Base-by-base conservation (phyloP, 2,888 invertebrate species). In the Biston betularia region DNA sequence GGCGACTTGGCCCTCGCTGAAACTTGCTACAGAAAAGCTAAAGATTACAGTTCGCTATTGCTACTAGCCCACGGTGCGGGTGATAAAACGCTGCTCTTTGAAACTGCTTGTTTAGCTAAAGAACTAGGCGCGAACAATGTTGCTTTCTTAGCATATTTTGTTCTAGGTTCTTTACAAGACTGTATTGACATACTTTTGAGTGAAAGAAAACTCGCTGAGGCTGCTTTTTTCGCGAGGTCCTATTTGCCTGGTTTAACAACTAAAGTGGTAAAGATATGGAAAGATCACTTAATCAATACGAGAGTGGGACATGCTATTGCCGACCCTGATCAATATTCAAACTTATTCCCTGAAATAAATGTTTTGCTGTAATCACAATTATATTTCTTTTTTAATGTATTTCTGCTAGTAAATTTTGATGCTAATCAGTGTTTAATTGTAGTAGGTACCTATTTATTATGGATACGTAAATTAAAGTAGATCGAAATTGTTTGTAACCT, bases 351-450 rank as follows among this genome's bases (percentile, higher is more conserved):
- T 85, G 60, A 73, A 84, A 87, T 50, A 1, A 42, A 35, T n/a
- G 12, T 53, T 7, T 11, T 15, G 8, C 6, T 34, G 49, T 52
- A 38, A 38, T 33, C 2, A 7, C 33, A 7, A n/a, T 49, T 33
- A 9, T 11, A 48, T 10, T 4, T 3, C 0, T 46, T 12, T 12
- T 50, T 50, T 33, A 12, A 12, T 48, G 34, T 93, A 15, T 89
- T 92, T 38, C 34, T 91, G 97, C 24, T 2, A 24, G 24, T 24
- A 24, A 24, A 2, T 3, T 24, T 24, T 24, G 24, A 24, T 24
- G 24, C 24, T 24, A 24, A 24, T 24, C 24, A 24, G 24, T 24
- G 3, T 2, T 24, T 24, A 24, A 24, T 24, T 24, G 3, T 24
- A 2, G 3, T 24, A 24, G n/a, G 24, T 24, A 24, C 24, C 24